Evolutionary conservation across 1,140 invertebrate genomes (phyloP).

Genomic region (Homalodisca vitripennis): DNA sequence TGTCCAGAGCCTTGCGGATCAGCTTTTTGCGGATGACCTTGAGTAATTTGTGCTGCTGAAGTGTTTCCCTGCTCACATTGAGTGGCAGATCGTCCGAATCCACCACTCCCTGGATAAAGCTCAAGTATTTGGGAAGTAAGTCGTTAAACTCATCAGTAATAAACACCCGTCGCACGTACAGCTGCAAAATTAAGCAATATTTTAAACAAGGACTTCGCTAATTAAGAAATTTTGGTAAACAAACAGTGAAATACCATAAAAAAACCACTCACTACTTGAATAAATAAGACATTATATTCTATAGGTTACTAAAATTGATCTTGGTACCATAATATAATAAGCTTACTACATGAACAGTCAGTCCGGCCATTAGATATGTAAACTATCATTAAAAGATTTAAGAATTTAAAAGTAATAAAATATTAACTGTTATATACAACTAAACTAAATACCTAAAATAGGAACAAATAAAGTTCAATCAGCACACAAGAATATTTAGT

Average conservation of each 20-base stretch:
- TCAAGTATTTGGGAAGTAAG: constrained; percentile 98
- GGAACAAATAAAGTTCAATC: too few species aligned
- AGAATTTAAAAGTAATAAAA: too few species aligned
- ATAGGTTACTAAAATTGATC: too few species aligned
- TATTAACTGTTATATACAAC: too few species aligned
- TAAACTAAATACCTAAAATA: too few species aligned
- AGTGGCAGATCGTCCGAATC: constrained; percentile 99
- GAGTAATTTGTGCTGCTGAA: constrained; percentile 98
- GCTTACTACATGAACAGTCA: too few species aligned
- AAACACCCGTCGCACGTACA: constrained; percentile 96
- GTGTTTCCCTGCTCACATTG: constrained; percentile 96
- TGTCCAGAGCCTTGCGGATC: constrained; percentile 94
- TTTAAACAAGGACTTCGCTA: not conserved
- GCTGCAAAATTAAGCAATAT: constrained; percentile 47
- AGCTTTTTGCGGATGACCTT: constrained; percentile 99
- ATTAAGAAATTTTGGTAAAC: constrained; percentile 9
- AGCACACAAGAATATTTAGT: too few species aligned
- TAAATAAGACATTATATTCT: too few species aligned
- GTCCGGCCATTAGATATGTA: too few species aligned
- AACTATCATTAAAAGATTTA: too few species aligned
- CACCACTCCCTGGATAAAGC: constrained; percentile 93
- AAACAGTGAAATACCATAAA: constrained; percentile 16
- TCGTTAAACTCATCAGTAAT: constrained; percentile 99
- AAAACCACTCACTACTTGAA: not conserved
- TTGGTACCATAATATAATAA: too few species aligned